Percentiles rank a stretch among this genome's conserved stretches.
phyloP scores from a whole-genome alignment of 53 echinoderm and acorn worm species.

The Holothuria leucospilota region DNA sequence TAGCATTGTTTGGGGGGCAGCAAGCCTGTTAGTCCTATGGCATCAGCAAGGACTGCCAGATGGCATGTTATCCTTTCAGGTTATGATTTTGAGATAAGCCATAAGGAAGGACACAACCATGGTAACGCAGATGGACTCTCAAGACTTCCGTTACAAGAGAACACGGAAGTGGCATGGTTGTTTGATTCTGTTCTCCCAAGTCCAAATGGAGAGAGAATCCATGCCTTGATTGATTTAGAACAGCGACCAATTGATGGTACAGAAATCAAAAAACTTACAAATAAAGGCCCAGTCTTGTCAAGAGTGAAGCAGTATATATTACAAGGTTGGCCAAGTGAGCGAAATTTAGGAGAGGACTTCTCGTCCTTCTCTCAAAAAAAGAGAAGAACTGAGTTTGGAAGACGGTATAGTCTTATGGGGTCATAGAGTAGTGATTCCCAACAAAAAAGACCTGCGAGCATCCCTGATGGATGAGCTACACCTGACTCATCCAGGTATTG shows the following conservation, averaged over 20 bases:
- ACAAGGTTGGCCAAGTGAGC: constrained; percentile 51
- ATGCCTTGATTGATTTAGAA: constrained; percentile 30
- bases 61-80: constrained; percentile 54
- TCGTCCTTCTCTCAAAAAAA: constrained; percentile 43
- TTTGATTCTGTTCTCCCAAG: background rate
- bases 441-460: constrained; percentile 4
- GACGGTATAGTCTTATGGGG: constrained; percentile 49
- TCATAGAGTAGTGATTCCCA: constrained; percentile 48
- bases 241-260: constrained; percentile 56
- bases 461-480: constrained; percentile 44
- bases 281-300: constrained; percentile 50
- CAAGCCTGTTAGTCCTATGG: constrained; percentile 55
- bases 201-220: background rate
- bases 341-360: constrained; percentile 43
- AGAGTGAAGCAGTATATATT: constrained; percentile 48
- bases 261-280: constrained; percentile 37
- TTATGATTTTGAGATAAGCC: constrained; percentile 45
- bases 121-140: constrained; percentile 68
- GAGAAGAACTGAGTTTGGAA: constrained; percentile 56
- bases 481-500: constrained; percentile 63
- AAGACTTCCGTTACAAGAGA: constrained; percentile 39
- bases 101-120: constrained; percentile 57
- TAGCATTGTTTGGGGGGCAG: constrained; percentile 22
- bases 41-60: constrained; percentile 46
- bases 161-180: background rate